Conservation (phyloP, 2,888 invertebrate species). For the Didymodactylos carnosus region DNA sequence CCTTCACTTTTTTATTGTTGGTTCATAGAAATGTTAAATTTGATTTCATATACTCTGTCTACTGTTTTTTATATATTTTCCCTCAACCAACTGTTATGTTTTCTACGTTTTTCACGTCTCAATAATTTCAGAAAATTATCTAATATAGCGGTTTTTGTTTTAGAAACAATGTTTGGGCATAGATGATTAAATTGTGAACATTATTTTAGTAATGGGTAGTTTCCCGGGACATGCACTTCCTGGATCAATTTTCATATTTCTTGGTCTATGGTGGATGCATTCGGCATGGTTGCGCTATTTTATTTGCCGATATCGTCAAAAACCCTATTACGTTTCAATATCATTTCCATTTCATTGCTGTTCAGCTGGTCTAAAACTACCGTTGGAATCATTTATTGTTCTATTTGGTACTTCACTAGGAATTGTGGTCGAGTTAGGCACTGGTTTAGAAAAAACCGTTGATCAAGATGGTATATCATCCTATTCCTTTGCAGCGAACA, state of each 20-base stretch:
- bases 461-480: neutral
- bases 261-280: neutral
- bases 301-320: neutral
- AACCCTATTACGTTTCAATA: neutral
- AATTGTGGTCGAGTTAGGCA: neutral
- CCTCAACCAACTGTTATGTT: no score
- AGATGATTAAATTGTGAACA: no score
- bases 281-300: neutral
- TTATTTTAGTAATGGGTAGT: no score
- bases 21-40: no score
- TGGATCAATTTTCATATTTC: neutral
- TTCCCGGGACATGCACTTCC: neutral
- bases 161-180: no score
- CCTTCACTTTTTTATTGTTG: no score
- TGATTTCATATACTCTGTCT: no score
- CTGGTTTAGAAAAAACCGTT: neutral
- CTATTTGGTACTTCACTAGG: neutral
- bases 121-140: no score
- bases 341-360: neutral
- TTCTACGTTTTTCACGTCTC: no score
- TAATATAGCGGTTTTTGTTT: no score
- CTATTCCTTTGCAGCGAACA: no score
- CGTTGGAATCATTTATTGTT: neutral
- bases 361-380: neutral
- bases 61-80: no score